A percentile compares a stretch with the other conserved stretches of the same genome.
These are phyloP conservation scores for Peribatodes rhomboidaria DNA, from an alignment of 2,888 invertebrate genomes.

Conservation along the genomic window DNA sequence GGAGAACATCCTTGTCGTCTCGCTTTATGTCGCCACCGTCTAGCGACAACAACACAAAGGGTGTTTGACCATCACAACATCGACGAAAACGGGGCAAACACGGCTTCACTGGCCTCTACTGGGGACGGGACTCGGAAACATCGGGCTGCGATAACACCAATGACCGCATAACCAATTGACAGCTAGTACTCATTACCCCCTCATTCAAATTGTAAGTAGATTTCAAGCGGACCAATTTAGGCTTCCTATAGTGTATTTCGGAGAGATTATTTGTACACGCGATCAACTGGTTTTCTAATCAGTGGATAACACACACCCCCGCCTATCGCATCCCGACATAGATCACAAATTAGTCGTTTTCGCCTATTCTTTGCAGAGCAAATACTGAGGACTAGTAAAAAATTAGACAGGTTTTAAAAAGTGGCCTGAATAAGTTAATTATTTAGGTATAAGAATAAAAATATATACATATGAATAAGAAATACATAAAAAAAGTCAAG, in stretches of 20 bases:
- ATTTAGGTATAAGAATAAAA: not conserved
- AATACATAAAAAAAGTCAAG: conserved; percentile 36
- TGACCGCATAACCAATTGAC: too few species aligned
- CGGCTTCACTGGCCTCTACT: conserved; percentile 44
- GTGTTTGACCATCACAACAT: conserved; percentile 91
- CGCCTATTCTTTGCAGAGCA: conserved; percentile 10
- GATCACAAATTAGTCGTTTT: conserved; percentile 4
- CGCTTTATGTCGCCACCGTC: conserved; percentile 88
- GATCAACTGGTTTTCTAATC: not conserved
- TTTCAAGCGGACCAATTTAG: too few species aligned
- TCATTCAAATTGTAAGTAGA: too few species aligned
- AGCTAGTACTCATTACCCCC: too few species aligned
- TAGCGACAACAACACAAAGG: conserved; percentile 88
- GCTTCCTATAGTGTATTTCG: not conserved
- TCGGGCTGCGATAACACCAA: conserved; percentile 21
- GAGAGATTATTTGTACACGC: not conserved
- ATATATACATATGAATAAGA: conserved; percentile 57
- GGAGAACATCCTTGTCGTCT: conserved; percentile 97
- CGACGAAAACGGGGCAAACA: conserved; percentile 85
- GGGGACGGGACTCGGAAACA: conserved; percentile 11
- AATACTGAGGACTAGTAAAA: not conserved
- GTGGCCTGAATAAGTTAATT: not conserved
- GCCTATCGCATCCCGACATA: conserved; percentile 32
- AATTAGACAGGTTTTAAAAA: not conserved
- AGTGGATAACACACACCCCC: not conserved